A percentile compares a stretch with the other conserved stretches of the same genome.
These are phyloP conservation scores for Ischnura elegans DNA, from an alignment of 2,888 invertebrate species.

Conservation along the genomic window DNA sequence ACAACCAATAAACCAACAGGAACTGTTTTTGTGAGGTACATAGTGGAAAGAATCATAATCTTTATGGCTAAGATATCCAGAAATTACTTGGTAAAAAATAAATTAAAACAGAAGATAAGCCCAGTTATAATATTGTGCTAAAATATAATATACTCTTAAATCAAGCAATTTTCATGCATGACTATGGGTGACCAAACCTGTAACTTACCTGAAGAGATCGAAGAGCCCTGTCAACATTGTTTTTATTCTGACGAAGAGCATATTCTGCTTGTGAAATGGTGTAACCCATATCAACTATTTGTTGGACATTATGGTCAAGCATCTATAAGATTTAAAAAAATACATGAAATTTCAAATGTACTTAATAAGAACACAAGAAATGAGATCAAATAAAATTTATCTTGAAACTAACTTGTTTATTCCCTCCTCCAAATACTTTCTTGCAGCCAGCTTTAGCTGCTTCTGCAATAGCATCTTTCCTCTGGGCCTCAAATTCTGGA, in stretches of 20 bases:
- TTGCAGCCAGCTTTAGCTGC: constrained; percentile 82
- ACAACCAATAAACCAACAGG: too few relatives aligned
- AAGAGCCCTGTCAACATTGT: constrained; percentile 87
- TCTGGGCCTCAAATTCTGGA: constrained; percentile 92
- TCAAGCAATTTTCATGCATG: too few relatives aligned
- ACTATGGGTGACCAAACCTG: too few relatives aligned
- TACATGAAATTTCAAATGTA: not conserved
- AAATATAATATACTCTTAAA: too few relatives aligned
- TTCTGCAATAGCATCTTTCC: constrained; percentile 94
- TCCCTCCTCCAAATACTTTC: constrained; percentile 77
- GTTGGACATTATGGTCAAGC: constrained; percentile 87
- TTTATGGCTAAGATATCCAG: too few relatives aligned
- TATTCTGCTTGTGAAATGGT: constrained; percentile 87
- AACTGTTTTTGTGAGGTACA: too few relatives aligned
- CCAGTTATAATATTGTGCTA: too few relatives aligned
- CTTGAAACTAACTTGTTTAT: constrained; percentile 70
- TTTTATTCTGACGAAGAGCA: constrained; percentile 85
- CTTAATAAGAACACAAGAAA: not conserved
- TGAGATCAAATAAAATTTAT: constrained; percentile 65
- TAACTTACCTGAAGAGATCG: constrained; percentile 81
- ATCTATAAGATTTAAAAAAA: constrained; percentile 77
- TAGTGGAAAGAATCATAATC: too few relatives aligned
- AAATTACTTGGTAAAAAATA: too few relatives aligned
- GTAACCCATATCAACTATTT: constrained; percentile 89
- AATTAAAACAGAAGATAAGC: too few relatives aligned